phyloP scores from a whole-genome alignment of 2,797 vertebrate species.

The Acipenser ruthenus region DNA sequence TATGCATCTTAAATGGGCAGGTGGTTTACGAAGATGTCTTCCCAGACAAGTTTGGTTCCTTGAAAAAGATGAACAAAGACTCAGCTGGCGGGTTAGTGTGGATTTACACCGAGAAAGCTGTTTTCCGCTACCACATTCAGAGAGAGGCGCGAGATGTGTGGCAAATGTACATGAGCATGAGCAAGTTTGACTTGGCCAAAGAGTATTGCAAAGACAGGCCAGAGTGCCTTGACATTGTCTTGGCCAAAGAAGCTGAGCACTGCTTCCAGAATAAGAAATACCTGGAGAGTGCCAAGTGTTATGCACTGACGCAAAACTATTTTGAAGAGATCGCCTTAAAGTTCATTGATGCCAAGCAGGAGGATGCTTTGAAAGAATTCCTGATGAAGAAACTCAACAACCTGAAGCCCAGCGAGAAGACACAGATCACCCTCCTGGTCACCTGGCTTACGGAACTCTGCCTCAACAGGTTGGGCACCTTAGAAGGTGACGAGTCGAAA shows the following conservation, averaged over 20 bases:
- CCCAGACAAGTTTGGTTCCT: slow-evolving; percentile 82
- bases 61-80: slow-evolving; percentile 92
- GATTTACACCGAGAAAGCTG: slow-evolving; percentile 89
- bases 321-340: slow-evolving; percentile 97
- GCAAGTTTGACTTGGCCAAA: slow-evolving; percentile 92
- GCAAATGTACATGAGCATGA: slow-evolving; percentile 98
- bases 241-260: slow-evolving; percentile 89
- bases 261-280: slow-evolving; percentile 91
- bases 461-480: slow-evolving; percentile 80
- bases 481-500: slow-evolving; percentile 68
- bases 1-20: slow-evolving; percentile 90
- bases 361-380: slow-evolving; percentile 93
- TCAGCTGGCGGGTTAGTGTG: slow-evolving; percentile 81
- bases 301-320: slow-evolving; percentile 92
- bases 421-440: slow-evolving; percentile 87
- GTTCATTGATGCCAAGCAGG: slow-evolving; percentile 94
- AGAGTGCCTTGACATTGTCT: slow-evolving; percentile 89
- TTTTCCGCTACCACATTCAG: slow-evolving; percentile 93
- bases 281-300: slow-evolving; percentile 92
- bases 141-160: slow-evolving; percentile 93
- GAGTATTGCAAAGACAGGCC: slow-evolving; percentile 94
- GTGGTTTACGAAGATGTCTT: slow-evolving; percentile 88
- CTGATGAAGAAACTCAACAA: slow-evolving; percentile 81
- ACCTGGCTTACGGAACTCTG: slow-evolving; percentile 93
- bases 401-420: slow-evolving; percentile 78